Base-by-base conservation (phyloP, 2,113 vertebrate species). In the Hassar affinis region DNA sequence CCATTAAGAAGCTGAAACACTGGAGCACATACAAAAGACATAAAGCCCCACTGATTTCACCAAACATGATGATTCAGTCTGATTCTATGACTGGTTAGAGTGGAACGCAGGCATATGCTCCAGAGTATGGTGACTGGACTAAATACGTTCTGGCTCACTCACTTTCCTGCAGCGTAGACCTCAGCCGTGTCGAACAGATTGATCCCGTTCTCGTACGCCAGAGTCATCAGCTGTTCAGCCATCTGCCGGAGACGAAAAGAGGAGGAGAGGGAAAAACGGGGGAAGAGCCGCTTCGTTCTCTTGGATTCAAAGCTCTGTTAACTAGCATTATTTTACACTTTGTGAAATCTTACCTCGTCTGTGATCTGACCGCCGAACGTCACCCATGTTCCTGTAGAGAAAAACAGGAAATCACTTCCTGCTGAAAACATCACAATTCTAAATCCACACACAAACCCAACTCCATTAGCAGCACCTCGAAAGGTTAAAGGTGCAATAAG, bases 171-270 rank as follows among this genome's bases (percentile, higher is more conserved):
- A 0, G 98, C 98, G 2, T 99, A 99, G 90, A 99, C 98, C 86
- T 99, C 98, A 0, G 98, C 98, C 0, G 98, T 99, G 90, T 99
- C 98, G 18, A 99, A 99, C 90, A 99, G 96, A 94, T 99, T 99
- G 93, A 99, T 99, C 91, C 98, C 98, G 0, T 98, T 99, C 92
- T 99, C 98, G 1, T 99, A 99, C 82, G 98, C 98, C 92, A 98
- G 88, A 89, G 96, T 98, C 97, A 99, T 96, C 85, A 99, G 94
- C 94, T 99, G 98, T 90, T 99, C 98, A 0, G 98, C 98, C 96
- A 96, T 97, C 98, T 99, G 96, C 38, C 92, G 93, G 1, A 85
- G 75, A 66, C 8, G 52, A 15, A n/a, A 72, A 75, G 33, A 66
- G 72, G 11, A 82, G 47, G 66, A 54, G 51, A 56, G 33, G 45